Percentiles rank a stretch among this genome's conserved stretches.
phyloP scores from a whole-genome alignment of 1,140 invertebrate genomes.

The Lysiphlebus fabarum region DNA sequence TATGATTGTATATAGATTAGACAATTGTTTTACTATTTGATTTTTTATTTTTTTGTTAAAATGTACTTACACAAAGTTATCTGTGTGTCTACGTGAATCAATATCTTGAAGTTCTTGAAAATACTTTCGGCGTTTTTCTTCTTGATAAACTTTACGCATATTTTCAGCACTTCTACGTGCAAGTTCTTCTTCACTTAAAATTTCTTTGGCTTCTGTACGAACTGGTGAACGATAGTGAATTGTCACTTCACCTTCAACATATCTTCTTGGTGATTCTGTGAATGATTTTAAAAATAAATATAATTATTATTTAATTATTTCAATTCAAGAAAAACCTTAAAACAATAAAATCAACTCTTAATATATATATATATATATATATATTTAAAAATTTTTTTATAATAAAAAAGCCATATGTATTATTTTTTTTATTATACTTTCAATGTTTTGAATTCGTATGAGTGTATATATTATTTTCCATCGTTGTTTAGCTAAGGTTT shows the following conservation, averaged over 20 bases:
- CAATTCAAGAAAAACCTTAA: not conserved
- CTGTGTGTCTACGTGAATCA: conserved; percentile 83
- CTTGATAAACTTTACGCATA: conserved; percentile 85
- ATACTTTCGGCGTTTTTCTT: conserved; percentile 82
- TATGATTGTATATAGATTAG: not conserved
- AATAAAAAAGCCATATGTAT: too few species aligned
- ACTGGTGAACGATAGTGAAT: conserved; percentile 88
- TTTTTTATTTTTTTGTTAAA: not conserved
- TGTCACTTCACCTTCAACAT: conserved; percentile 88
- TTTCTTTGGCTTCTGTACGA: conserved; percentile 77
- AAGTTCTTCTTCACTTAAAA: conserved; percentile 78
- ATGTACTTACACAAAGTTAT: conserved; percentile 76
- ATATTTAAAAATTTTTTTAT: too few species aligned
- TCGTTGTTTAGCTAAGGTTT: too few species aligned
- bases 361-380: too few species aligned
- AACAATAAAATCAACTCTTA: not conserved
- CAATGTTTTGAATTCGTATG: too few species aligned
- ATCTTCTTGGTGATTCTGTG: conserved; percentile 78
- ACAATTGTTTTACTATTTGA: too few species aligned
- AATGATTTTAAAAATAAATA: conserved; percentile 21
- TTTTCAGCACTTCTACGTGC: conserved; percentile 80
- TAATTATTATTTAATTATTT: not conserved
- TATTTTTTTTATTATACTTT: too few species aligned
- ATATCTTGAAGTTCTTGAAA: conserved; percentile 88
- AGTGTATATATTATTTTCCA: too few species aligned